Percentiles rank a stretch among this genome's conserved stretches.
These are phyloP conservation scores for Myrmecobius fasciatus DNA, from an alignment of 2,113 vertebrate genomes.

Conservation along the genomic window DNA sequence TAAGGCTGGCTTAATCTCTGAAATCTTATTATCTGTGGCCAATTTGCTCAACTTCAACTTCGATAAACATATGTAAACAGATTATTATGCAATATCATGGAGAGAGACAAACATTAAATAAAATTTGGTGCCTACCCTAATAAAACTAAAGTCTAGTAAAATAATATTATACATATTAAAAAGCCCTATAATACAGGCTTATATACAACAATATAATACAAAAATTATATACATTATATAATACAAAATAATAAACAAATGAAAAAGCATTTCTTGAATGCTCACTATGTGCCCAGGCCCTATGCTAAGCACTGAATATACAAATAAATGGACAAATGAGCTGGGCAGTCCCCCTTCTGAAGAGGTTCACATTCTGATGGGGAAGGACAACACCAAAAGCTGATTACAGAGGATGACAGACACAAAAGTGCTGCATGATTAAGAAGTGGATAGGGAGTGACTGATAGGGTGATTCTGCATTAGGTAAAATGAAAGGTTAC, in stretches of 20 bases:
- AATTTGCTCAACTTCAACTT: slow-evolving; percentile 45
- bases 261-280: background rate
- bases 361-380: background rate
- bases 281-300: background rate
- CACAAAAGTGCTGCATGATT: background rate
- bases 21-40: slow-evolving; percentile 24
- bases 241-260: background rate
- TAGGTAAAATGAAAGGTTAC: background rate
- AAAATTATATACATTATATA: too few relatives aligned
- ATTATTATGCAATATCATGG: background rate
- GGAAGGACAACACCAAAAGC: background rate
- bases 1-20: slow-evolving; percentile 12
- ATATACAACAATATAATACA: too few relatives aligned
- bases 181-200: too few relatives aligned
- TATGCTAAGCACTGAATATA: background rate
- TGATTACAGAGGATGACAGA: background rate
- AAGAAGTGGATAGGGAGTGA: background rate
- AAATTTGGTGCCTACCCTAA: background rate
- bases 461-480: background rate
- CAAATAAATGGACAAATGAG: background rate
- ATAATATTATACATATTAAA: background rate
- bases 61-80: background rate
- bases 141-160: background rate
- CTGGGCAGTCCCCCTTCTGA: background rate
- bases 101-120: background rate